Percentiles rank a stretch among this genome's conserved stretches.
These are phyloP conservation scores for Iguana delicatissima DNA, from an alignment of 2,797 vertebrate species.

Conservation along the genomic window DNA sequence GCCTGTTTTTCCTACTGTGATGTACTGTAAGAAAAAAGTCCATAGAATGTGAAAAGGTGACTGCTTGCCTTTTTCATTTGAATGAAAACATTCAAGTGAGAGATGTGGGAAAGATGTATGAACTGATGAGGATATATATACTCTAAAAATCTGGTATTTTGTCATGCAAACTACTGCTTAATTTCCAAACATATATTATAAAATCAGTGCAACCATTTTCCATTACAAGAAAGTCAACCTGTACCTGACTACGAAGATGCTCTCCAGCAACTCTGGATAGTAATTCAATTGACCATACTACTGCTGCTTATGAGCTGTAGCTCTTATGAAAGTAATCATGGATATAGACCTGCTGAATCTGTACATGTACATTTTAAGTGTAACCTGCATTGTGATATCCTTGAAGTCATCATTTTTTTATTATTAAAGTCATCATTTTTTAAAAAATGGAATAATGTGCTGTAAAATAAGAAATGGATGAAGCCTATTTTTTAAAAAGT, in stretches of 20 bases:
- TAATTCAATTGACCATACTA: slow-evolving; percentile 56
- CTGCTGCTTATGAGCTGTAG: background rate
- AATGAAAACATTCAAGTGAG: background rate
- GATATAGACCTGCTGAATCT: background rate
- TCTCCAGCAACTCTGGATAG: slow-evolving; percentile 27
- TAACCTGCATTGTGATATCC: background rate
- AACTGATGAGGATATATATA: slow-evolving; percentile 7
- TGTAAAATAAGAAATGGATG: background rate
- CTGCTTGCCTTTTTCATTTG: background rate
- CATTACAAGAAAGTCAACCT: slow-evolving; percentile 36
- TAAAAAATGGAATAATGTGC: background rate
- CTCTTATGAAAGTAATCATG: background rate
- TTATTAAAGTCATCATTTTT: background rate
- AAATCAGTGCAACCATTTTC: slow-evolving; percentile 18
- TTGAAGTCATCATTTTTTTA: background rate
- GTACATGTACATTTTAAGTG: background rate
- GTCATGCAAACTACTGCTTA: background rate
- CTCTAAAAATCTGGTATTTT: slow-evolving; percentile 2
- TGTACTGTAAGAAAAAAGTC: background rate
- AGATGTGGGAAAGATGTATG: slow-evolving; percentile 4
- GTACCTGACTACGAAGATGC: slow-evolving; percentile 30
- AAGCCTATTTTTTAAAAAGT: background rate
- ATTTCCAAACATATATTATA: slow-evolving; percentile 16
- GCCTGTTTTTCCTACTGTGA: background rate
- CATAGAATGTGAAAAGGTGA: background rate